phyloP scores from a whole-genome alignment of 2,113 vertebrate genomes.

The Anas platyrhynchos region DNA sequence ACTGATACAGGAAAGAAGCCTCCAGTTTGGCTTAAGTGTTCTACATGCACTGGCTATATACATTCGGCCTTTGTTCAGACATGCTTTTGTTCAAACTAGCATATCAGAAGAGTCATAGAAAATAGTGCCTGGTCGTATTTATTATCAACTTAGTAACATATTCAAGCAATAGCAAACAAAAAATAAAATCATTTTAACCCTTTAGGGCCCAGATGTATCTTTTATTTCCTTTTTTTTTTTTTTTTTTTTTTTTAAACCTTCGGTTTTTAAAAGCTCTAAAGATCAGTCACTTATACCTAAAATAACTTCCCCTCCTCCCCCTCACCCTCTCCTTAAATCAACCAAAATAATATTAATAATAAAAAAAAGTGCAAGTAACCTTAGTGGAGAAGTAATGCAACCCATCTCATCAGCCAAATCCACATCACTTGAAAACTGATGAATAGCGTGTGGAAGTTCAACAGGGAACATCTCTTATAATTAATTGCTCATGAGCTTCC shows the following conservation, averaged over 20 bases:
- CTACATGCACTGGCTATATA: accelerated
- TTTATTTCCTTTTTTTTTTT: background rate
- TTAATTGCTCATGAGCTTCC: background rate
- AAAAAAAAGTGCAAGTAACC: background rate
- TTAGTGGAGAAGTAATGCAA: background rate
- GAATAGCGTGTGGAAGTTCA: background rate
- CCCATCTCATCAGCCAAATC: background rate
- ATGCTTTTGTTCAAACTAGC: background rate
- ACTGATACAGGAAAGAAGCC: background rate
- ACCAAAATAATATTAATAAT: background rate
- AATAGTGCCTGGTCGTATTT: background rate
- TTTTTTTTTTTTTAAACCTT: background rate
- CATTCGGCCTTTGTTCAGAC: background rate
- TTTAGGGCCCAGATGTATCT: background rate
- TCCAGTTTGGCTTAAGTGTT: background rate
- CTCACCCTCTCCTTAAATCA: background rate
- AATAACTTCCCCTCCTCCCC: background rate
- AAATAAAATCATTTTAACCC: background rate
- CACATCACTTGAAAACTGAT: background rate
- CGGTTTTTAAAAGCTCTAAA: background rate
- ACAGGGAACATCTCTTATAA: constrained; percentile 15
- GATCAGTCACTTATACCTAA: background rate
- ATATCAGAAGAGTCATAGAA: background rate
- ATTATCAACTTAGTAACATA: background rate
- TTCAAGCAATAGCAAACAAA: background rate